A percentile compares a stretch with the other conserved stretches of the same genome.
Evolutionary conservation across 1,140 invertebrate genomes (phyloP).

Genomic region (Geopemphigus sp.): DNA sequence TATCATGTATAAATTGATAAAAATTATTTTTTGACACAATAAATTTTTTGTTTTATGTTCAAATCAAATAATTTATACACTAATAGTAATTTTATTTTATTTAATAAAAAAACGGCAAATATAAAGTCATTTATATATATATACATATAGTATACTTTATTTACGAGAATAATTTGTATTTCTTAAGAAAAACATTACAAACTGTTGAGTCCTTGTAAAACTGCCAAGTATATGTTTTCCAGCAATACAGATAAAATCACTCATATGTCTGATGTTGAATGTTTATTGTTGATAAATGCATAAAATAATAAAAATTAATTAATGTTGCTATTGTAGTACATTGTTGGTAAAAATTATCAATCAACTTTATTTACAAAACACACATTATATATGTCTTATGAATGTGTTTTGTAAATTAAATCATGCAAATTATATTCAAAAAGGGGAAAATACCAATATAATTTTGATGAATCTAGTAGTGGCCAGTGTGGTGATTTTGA

Average conservation of each 20-base stretch:
- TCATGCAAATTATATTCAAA: conserved; percentile 18
- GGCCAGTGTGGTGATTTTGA: neutral
- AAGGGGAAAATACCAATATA: conserved; percentile 21
- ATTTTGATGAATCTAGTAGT: neutral
- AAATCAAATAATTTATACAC: neutral
- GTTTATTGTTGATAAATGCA: neutral
- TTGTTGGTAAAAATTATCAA: neutral
- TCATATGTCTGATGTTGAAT: too few relatives aligned
- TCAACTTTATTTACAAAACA: neutral
- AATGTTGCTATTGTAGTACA: neutral
- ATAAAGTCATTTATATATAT: neutral
- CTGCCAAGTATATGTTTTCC: neutral
- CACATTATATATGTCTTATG: neutral
- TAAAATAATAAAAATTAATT: neutral
- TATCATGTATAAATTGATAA: neutral
- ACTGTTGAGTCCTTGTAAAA: neutral
- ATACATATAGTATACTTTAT: neutral
- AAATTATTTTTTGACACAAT: neutral
- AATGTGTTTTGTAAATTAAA: neutral
- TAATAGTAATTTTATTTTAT: neutral
- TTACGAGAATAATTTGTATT: neutral
- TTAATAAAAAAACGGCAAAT: neutral
- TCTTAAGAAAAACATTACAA: neutral
- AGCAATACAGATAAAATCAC: neutral
- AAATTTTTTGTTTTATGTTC: neutral